These are phyloP conservation scores for Bombus fervidus DNA, from an alignment of 1,140 invertebrate species.

Conservation along the genomic window DNA sequence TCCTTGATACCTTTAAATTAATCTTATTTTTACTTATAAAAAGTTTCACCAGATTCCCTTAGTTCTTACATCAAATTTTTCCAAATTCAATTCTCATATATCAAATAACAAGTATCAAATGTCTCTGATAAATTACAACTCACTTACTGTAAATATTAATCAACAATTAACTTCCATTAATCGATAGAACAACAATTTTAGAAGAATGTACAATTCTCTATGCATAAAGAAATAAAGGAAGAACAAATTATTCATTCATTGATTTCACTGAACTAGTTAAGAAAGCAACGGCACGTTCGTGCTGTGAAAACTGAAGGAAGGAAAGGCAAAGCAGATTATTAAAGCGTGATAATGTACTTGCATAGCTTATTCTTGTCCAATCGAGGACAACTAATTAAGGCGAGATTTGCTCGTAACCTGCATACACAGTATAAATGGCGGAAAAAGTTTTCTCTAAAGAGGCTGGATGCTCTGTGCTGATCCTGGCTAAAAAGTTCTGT, in stretches of 20 bases:
- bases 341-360: constrained; percentile 31
- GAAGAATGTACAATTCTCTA: background rate
- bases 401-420: background rate
- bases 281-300: too few species aligned
- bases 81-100: background rate
- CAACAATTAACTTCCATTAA: background rate
- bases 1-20: too few species aligned
- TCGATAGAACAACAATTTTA: background rate
- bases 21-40: too few species aligned
- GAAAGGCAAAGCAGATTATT: background rate
- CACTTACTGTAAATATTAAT: background rate
- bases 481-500: constrained; percentile 36
- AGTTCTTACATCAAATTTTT: background rate
- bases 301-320: background rate
- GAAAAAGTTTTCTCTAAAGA: constrained; percentile 20
- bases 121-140: background rate
- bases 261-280: background rate
- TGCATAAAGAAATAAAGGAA: background rate
- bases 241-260: background rate
- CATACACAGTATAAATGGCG: constrained; percentile 26
- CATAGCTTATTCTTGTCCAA: constrained; percentile 40
- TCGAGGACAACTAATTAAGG: constrained; percentile 42
- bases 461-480: background rate
- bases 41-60: too few species aligned
- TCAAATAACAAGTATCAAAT: background rate